Evolutionary conservation across 1,140 invertebrate genomes (phyloP), one percentile per base, ranked within the genome.

Genomic region (Ditylenchus dipsaci): DNA sequence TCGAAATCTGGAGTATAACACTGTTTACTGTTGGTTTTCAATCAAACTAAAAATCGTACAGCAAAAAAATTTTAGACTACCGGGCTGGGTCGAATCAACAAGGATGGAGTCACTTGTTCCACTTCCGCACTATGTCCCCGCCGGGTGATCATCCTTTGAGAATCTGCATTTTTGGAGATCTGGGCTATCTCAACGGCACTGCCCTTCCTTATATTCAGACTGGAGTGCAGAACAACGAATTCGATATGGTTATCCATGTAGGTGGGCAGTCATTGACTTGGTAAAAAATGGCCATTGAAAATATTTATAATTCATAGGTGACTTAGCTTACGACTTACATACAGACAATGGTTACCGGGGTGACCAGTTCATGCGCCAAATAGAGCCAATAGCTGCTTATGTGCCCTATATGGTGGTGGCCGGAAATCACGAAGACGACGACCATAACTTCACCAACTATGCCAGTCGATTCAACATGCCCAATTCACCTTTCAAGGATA

Each of bases 401-500:
- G 68, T 83, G 13, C 84, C 84, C 3, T 85, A 85, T 69, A 84
- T 85, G 82, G 84, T 84, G 9, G 76, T 79, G 21, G 84, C 84
- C 27, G 84, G 84, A 33, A 84, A 85, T 70, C 84, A 85, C 76
- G 84, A 85, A 70, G 70, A 73, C 57, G 78, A 82, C 65, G 67
- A 72, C 21, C 33, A 65, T 57, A 82, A 65, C 79, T 78, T 73
- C 59, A 73, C 45, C 69, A 83, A 70, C 81, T 84, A 73, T 38
- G 64, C 75, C 11, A 77, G 78, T 63, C 71, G 83, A 67, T 84
- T 85, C 72, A 80, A 82, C 9, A 83, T 84, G 78, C 84, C 84
- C 3, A 75, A 80, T 29, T 60, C 76, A 19, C 76, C 70, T 1
- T 84, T 83, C 80, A 78, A 80, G 1, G 74, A 84, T 33, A 80